Evolutionary conservation across 2,888 invertebrate genomes (phyloP).

Genomic region (Metalampra italica): DNA sequence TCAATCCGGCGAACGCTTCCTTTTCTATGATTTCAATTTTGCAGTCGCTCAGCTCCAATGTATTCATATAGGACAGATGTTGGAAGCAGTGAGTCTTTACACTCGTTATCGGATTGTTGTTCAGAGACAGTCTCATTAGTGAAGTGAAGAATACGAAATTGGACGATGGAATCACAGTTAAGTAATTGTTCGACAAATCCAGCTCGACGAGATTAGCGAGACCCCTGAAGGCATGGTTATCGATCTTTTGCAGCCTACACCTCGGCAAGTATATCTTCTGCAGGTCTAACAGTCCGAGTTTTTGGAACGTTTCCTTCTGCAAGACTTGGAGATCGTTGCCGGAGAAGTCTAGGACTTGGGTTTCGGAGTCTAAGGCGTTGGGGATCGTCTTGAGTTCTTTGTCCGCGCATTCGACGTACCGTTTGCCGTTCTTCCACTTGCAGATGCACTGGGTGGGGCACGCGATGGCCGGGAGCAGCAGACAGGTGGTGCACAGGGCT

Average conservation of each 20-base stretch:
- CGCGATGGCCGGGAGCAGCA: slow-evolving; percentile 66
- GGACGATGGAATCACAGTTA: slow-evolving; percentile 87
- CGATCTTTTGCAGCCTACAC: slow-evolving; percentile 88
- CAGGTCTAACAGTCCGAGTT: slow-evolving; percentile 88
- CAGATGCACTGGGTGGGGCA: slow-evolving; percentile 91
- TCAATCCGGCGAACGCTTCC: slow-evolving; percentile 89
- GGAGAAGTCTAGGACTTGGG: slow-evolving; percentile 91
- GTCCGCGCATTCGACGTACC: slow-evolving; percentile 92
- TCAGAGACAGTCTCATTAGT: slow-evolving; percentile 89
- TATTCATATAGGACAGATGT: slow-evolving; percentile 86
- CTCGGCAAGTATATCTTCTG: slow-evolving; percentile 91
- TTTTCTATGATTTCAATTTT: slow-evolving; percentile 87
- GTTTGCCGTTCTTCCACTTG: slow-evolving; percentile 96
- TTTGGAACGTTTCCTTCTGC: slow-evolving; percentile 87
- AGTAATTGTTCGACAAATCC: slow-evolving; percentile 89
- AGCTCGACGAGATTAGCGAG: slow-evolving; percentile 92
- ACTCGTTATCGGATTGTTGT: slow-evolving; percentile 88
- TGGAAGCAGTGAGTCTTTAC: slow-evolving; percentile 86
- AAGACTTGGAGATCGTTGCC: slow-evolving; percentile 90
- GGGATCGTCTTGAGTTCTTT: slow-evolving; percentile 88
- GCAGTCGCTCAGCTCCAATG: slow-evolving; percentile 89
- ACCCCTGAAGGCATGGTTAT: slow-evolving; percentile 89
- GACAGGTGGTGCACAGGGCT: slow-evolving; percentile 66
- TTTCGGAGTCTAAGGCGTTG: slow-evolving; percentile 87
- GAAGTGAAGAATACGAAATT: slow-evolving; percentile 88